Evolutionary conservation across 2,888 invertebrate species (phyloP), one percentile per base, ranked within the genome.

Genomic region (Seladonia tumulorum): DNA sequence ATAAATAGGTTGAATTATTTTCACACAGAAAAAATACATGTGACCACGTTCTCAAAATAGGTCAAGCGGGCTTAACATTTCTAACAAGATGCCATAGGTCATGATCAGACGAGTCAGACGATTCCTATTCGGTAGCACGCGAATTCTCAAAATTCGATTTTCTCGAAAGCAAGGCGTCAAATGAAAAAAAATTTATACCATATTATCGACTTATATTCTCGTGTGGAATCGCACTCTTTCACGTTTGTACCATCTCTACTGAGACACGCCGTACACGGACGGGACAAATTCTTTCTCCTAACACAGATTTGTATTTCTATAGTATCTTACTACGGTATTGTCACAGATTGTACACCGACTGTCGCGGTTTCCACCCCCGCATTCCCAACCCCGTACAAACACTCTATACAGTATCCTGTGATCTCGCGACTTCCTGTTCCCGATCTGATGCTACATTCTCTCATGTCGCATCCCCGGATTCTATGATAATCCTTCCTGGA

Each of bases 401-500:
- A 57, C 57, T n/a, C 5, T n/a, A n/a, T 12, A 57, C 57, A 57
- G 57, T n/a, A 5, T 5, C 57, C n/a, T n/a, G n/a, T n/a, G n/a
- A n/a, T 57, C 57, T 57, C 57, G n/a, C 57, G 57, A 57, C 57
- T 57, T 57, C n/a, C 57, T 10, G n/a, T 57, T 57, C 57, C 4
- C 12, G 57, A 57, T 57, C n/a, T n/a, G n/a, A 35, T n/a, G 12
- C n/a, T 8, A 57, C 63, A 14, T 14, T 25, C 16, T 16, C 5
- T 35, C 8, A 0, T 12, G 63, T 82, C 75, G 78, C 81, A 57
- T 70, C 63, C 25, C 70, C 25, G 75, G 70, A 79, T 86, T 49
- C 79, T 16, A 47, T 77, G 77, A 87, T 82, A 85, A 87, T 87
- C 82, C 85, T 77, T 81, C 71, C 68, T 79, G 85, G 81, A 84